phyloP scores from a whole-genome alignment of 2,888 invertebrate genomes.

The Laspeyria flexula region DNA sequence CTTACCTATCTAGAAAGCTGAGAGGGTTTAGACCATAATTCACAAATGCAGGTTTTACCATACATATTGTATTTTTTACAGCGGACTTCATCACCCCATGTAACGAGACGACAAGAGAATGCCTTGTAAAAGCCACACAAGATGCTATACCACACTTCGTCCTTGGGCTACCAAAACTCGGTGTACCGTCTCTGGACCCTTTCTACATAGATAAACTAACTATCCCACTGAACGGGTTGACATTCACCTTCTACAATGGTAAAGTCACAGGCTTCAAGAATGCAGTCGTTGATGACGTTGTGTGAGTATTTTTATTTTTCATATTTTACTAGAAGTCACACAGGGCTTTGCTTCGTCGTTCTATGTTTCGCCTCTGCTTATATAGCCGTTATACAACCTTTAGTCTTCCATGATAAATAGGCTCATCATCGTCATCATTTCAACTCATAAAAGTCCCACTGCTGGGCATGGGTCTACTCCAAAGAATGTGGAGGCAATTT shows the following conservation, averaged over 20 bases:
- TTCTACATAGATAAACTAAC: conserved; percentile 72
- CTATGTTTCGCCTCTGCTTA: too few species aligned
- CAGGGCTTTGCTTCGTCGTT: too few species aligned
- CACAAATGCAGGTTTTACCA: too few species aligned
- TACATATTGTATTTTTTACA: conserved; percentile 38
- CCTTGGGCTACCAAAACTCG: conserved; percentile 68
- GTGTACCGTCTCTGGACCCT: conserved; percentile 66
- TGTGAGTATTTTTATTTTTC: conserved; percentile 58
- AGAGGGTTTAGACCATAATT: too few species aligned
- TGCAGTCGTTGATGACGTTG: conserved; percentile 71
- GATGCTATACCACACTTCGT: conserved; percentile 74
- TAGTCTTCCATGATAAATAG: too few species aligned
- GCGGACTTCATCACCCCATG: conserved; percentile 78
- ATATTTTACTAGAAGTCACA: neutral
- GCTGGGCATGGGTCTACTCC: too few species aligned
- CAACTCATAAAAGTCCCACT: too few species aligned
- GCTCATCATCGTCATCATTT: too few species aligned
- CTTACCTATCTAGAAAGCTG: too few species aligned
- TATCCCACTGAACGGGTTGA: conserved; percentile 69
- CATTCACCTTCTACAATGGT: conserved; percentile 74
- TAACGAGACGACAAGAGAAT: conserved; percentile 63
- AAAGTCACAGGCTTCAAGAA: conserved; percentile 74
- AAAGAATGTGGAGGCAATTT: too few species aligned
- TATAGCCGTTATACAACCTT: too few species aligned
- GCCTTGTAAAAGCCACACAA: conserved; percentile 69